These are phyloP conservation scores for Tinea semifulvella DNA, from an alignment of 2,888 invertebrate genomes.

Conservation along the genomic window DNA sequence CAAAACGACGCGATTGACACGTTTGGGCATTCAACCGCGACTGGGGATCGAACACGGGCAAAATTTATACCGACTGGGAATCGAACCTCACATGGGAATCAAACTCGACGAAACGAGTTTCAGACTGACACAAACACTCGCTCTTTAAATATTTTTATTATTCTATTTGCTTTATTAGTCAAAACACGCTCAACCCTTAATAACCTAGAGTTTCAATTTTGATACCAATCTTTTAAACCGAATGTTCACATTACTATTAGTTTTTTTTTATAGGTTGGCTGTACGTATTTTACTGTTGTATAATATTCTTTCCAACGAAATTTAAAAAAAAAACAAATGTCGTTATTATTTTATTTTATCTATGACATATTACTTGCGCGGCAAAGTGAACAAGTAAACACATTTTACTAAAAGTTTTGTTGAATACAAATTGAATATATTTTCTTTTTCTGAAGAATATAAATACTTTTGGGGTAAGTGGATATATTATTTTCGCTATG, in stretches of 20 bases:
- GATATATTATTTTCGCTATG: slow-evolving; percentile 26
- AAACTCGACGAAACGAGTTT: too few species aligned
- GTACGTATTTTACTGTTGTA: slow-evolving; percentile 14
- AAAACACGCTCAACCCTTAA: neutral
- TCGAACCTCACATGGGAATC: too few species aligned
- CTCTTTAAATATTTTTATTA: too few species aligned
- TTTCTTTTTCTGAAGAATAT: slow-evolving; percentile 25
- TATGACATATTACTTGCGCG: slow-evolving; percentile 20
- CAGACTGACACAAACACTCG: too few species aligned
- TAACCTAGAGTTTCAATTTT: slow-evolving; percentile 4
- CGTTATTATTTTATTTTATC: slow-evolving; percentile 14
- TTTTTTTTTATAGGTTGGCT: slow-evolving; percentile 14
- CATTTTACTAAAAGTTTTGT: slow-evolving; percentile 27
- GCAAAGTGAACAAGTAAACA: slow-evolving; percentile 20
- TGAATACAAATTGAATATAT: slow-evolving; percentile 25
- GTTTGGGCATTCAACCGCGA: too few species aligned
- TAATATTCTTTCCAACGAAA: slow-evolving; percentile 12
- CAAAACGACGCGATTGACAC: too few species aligned
- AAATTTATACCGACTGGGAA: too few species aligned
- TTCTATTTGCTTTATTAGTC: too few species aligned
- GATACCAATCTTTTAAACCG: neutral
- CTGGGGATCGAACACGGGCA: too few species aligned
- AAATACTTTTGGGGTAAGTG: slow-evolving; percentile 26
- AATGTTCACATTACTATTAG: slow-evolving; percentile 4
- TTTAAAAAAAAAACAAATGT: slow-evolving; percentile 14